phyloP scores from a whole-genome alignment of 1,140 invertebrate genomes.

The Solenopsis fugax region DNA sequence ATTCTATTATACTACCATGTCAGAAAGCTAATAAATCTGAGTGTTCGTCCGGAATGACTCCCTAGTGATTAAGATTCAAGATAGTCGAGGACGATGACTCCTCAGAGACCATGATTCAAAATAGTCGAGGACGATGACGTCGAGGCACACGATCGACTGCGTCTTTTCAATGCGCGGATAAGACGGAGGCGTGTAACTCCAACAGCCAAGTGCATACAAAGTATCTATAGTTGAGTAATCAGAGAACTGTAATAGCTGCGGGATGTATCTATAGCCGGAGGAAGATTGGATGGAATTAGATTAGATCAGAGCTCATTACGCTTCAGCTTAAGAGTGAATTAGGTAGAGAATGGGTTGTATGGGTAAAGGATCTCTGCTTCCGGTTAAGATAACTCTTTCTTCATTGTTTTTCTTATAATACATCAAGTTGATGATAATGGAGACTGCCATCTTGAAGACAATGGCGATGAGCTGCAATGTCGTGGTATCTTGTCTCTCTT shows the following conservation, averaged over 20 bases:
- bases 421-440: slow-evolving; percentile 63
- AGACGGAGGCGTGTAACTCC: neutral
- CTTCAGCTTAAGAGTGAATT: slow-evolving; percentile 72
- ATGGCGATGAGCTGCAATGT: slow-evolving; percentile 45
- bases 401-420: slow-evolving; percentile 71
- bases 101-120: neutral
- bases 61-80: neutral
- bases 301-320: slow-evolving; percentile 77
- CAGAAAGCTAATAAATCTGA: neutral
- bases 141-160: neutral
- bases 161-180: slow-evolving; percentile 2
- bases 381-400: slow-evolving; percentile 44
- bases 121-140: neutral
- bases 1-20: neutral
- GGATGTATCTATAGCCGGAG: slow-evolving; percentile 53
- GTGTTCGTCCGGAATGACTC: neutral
- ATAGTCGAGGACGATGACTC: neutral
- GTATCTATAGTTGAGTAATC: slow-evolving; percentile 57
- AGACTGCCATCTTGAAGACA: slow-evolving; percentile 57
- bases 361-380: neutral
- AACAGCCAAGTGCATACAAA: slow-evolving; percentile 52
- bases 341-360: slow-evolving; percentile 43
- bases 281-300: slow-evolving; percentile 75
- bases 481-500: slow-evolving; percentile 20
- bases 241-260: slow-evolving; percentile 64